These are phyloP conservation scores for Aphis gossypii DNA, from an alignment of 1,140 invertebrate species.

Conservation along the genomic window DNA sequence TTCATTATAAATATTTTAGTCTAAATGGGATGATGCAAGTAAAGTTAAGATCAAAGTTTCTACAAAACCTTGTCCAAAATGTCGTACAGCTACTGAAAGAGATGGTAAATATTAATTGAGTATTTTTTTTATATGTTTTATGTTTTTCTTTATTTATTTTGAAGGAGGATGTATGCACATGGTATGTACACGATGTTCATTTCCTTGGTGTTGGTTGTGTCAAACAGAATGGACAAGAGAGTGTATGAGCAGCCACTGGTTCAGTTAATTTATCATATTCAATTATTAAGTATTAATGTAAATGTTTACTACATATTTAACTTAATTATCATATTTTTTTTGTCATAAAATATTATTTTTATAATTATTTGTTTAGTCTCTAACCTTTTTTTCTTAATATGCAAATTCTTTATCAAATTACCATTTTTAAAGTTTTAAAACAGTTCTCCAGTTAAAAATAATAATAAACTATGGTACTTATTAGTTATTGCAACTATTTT, in stretches of 20 bases:
- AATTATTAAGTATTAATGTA: neutral
- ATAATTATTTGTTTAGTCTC: neutral
- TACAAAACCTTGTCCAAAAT: constrained; percentile 88
- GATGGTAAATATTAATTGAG: constrained; percentile 69
- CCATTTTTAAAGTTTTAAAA: no score
- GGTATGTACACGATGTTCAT: constrained; percentile 79
- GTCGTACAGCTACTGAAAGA: constrained; percentile 84
- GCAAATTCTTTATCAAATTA: no score
- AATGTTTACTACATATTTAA: neutral
- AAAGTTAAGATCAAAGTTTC: constrained; percentile 78
- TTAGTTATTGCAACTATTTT: no score
- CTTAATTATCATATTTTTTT: neutral
- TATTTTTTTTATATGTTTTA: neutral
- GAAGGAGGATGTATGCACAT: constrained; percentile 90
- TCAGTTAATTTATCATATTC: constrained; percentile 70
- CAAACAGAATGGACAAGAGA: constrained; percentile 83
- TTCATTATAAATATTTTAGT: constrained; percentile 64
- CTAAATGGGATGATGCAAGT: constrained; percentile 80
- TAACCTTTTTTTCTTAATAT: neutral
- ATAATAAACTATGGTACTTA: no score
- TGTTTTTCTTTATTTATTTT: constrained; percentile 54
- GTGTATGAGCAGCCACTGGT: constrained; percentile 90
- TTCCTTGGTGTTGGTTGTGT: constrained; percentile 91
- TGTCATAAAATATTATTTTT: neutral
- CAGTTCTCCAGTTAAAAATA: no score